Evolutionary conservation across 2,888 invertebrate genomes (phyloP).

Genomic region (Cheilosia grossa): DNA sequence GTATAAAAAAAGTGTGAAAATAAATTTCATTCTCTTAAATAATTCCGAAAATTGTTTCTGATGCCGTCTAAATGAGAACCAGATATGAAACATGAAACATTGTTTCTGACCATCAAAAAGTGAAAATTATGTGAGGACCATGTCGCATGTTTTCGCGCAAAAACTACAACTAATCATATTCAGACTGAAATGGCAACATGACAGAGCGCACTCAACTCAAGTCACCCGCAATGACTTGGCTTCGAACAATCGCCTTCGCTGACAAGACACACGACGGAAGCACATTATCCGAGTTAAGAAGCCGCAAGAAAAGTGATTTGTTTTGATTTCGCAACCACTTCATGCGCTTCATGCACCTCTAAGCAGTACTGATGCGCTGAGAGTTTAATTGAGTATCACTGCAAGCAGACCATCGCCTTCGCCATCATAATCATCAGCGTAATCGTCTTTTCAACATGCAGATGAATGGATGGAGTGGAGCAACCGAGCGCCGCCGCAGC

Average conservation of each 20-base stretch:
- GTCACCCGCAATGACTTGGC: conserved; percentile 35
- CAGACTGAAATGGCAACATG: not conserved
- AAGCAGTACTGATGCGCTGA: conserved; percentile 37
- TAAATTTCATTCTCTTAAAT: too few relatives aligned
- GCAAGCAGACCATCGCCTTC: conserved; percentile 61
- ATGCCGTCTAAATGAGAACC: too few relatives aligned
- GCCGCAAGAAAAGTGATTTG: conserved; percentile 71
- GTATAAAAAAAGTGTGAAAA: too few relatives aligned
- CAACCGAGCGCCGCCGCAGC: conserved; percentile 27
- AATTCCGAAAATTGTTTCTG: too few relatives aligned
- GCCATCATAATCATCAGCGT: conserved; percentile 60
- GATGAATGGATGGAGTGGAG: conserved; percentile 58
- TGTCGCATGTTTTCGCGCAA: not conserved
- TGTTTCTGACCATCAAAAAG: too few relatives aligned
- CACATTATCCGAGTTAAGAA: conserved; percentile 63
- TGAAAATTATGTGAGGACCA: too few relatives aligned
- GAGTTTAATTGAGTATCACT: conserved; percentile 72
- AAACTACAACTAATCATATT: not conserved
- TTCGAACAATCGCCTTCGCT: conserved; percentile 40
- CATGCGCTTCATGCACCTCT: conserved; percentile 64
- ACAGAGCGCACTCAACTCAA: conserved; percentile 5
- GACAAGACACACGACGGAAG: conserved; percentile 57
- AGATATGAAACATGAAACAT: too few relatives aligned
- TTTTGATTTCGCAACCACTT: conserved; percentile 67
- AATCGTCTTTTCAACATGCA: conserved; percentile 73